phyloP scores from a whole-genome alignment of 37 sponge, comb jelly and placozoan genomes.

The Haliclona indistincta region DNA sequence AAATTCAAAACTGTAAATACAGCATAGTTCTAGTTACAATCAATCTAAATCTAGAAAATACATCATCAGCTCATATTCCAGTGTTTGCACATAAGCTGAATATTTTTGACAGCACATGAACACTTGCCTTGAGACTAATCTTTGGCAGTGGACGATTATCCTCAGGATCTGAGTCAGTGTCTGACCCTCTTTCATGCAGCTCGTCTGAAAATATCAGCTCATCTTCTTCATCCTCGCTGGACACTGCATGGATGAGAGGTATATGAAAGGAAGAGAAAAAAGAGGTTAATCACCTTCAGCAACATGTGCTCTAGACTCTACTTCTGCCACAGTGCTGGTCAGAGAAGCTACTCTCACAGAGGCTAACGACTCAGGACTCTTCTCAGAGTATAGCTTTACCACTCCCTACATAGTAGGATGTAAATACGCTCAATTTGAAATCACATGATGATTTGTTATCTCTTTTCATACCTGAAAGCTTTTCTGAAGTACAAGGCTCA shows the following conservation, averaged over 20 bases:
- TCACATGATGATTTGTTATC: neutral
- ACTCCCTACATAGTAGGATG: conserved; percentile 28
- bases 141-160: neutral
- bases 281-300: conserved; percentile 13
- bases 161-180: conserved; percentile 25
- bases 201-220: conserved; percentile 56
- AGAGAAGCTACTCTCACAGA: conserved; percentile 55
- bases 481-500: conserved; percentile 71
- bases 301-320: conserved; percentile 8
- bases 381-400: conserved; percentile 53
- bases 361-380: conserved; percentile 39
- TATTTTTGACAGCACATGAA: neutral
- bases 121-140: conserved; percentile 3
- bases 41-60: no score
- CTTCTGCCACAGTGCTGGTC: conserved; percentile 39
- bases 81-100: no score
- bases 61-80: no score
- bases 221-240: conserved; percentile 68
- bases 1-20: no score
- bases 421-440: neutral
- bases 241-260: conserved; percentile 7
- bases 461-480: conserved; percentile 30
- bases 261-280: neutral
- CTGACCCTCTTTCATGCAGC: conserved; percentile 43
- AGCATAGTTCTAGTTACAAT: no score